A percentile compares a stretch with the other conserved stretches of the same genome.
Evolutionary conservation across 2,888 invertebrate genomes (phyloP).

Genomic region (Oxyscelio sp.): DNA sequence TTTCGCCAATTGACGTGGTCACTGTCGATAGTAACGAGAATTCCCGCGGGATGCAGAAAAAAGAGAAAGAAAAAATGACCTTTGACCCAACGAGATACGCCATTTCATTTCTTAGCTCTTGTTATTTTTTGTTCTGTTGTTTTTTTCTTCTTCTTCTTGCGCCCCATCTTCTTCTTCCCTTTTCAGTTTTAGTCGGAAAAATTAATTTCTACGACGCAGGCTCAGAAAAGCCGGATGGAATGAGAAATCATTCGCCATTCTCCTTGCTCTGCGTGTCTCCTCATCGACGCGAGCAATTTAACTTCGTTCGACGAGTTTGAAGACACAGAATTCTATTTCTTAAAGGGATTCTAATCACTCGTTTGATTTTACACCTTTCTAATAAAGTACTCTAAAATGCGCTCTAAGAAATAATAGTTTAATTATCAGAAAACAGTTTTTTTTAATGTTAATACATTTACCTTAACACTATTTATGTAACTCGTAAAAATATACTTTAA

Average conservation of each 20-base stretch:
- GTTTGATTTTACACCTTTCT: slow-evolving; percentile 39
- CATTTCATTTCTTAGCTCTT: slow-evolving; percentile 44
- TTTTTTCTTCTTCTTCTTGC: not conserved
- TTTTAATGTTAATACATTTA: too few relatives aligned
- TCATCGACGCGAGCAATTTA: slow-evolving; percentile 20
- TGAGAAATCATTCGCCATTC: slow-evolving; percentile 4
- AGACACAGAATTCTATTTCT: slow-evolving; percentile 14
- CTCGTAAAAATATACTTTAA: too few relatives aligned
- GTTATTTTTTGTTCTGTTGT: slow-evolving; percentile 13
- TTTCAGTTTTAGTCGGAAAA: slow-evolving; percentile 24
- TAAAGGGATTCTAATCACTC: slow-evolving; percentile 47
- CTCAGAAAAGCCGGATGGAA: slow-evolving; percentile 19
- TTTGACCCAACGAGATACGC: slow-evolving; percentile 22
- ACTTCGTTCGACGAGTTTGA: slow-evolving; percentile 15
- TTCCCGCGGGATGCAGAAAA: slow-evolving; percentile 24
- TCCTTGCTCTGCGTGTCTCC: not conserved
- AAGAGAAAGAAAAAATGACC: not conserved
- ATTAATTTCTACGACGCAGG: slow-evolving; percentile 26
- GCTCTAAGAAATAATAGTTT: too few relatives aligned
- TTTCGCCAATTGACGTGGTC: slow-evolving; percentile 29
- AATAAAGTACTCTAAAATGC: slow-evolving; percentile 48
- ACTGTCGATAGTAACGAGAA: slow-evolving; percentile 20
- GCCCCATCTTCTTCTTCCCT: not conserved
- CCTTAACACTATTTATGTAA: too few relatives aligned
- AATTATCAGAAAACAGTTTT: too few relatives aligned